These are phyloP conservation scores for Meloidogyne exigua DNA, from an alignment of 1,140 invertebrate genomes.

Conservation along the genomic window DNA sequence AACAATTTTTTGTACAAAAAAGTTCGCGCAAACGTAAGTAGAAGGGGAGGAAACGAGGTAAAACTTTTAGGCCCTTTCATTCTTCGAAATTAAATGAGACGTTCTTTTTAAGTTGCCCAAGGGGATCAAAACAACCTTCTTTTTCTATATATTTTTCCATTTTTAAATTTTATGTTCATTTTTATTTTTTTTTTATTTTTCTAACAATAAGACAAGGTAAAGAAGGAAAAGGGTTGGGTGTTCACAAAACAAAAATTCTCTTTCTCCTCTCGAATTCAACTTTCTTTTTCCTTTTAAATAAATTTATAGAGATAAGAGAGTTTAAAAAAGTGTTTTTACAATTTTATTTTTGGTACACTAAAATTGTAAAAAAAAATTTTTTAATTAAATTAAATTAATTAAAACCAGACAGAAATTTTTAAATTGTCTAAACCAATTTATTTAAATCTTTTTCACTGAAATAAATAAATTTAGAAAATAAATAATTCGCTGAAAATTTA, in stretches of 20 bases:
- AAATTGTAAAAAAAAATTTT: too few species aligned
- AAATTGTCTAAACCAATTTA: background rate
- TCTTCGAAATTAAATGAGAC: background rate
- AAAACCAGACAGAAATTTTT: background rate
- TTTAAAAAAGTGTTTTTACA: background rate
- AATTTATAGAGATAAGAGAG: background rate
- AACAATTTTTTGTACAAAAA: slow-evolving; percentile 2
- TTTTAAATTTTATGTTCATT: slow-evolving; percentile 1
- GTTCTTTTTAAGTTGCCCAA: background rate
- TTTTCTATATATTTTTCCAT: background rate
- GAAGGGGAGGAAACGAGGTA: background rate
- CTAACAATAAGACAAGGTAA: background rate
- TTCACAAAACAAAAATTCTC: background rate
- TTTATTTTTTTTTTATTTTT: background rate
- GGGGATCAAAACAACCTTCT: background rate
- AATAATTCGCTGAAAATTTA: too few species aligned
- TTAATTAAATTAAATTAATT: background rate
- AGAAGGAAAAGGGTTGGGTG: background rate
- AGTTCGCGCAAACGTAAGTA: background rate
- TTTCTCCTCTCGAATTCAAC: background rate
- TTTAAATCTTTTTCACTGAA: background rate
- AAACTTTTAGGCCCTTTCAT: background rate
- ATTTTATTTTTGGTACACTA: too few species aligned
- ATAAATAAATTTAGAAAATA: background rate
- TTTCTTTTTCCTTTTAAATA: background rate